phyloP scores from a whole-genome alignment of 2,113 vertebrate genomes.

The Polypterus senegalus region DNA sequence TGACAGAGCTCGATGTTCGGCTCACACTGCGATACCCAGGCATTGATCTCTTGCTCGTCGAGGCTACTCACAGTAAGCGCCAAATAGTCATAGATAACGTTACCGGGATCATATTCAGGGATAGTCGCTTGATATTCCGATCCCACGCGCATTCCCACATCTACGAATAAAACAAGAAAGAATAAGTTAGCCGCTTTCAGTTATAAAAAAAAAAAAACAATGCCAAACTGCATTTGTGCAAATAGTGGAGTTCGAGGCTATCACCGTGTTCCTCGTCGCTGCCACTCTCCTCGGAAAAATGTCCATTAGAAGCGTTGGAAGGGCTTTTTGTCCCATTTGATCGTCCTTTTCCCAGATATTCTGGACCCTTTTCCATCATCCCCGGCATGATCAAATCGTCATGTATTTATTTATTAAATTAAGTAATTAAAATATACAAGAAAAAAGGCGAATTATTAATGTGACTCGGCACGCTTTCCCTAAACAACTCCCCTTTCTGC shows the following conservation, averaged over 20 bases:
- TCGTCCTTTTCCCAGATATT: slow-evolving; percentile 71
- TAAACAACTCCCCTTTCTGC: slow-evolving; percentile 23
- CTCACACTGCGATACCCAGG: too few relatives aligned
- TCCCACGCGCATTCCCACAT: slow-evolving; percentile 95
- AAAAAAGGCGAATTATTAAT: slow-evolving; percentile 14
- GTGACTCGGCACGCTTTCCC: slow-evolving; percentile 7
- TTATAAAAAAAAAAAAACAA: background rate
- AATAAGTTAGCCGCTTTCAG: slow-evolving; percentile 3
- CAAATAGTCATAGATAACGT: slow-evolving; percentile 3
- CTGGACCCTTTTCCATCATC: slow-evolving; percentile 84
- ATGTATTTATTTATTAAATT: slow-evolving; percentile 1
- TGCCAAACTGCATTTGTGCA: slow-evolving; percentile 1
- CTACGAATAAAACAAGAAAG: slow-evolving; percentile 45
- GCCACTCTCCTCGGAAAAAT: slow-evolving; percentile 78
- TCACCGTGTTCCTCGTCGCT: slow-evolving; percentile 87
- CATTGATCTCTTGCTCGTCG: too few relatives aligned
- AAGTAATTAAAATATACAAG: slow-evolving; percentile 12
- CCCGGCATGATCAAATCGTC: slow-evolving; percentile 61
- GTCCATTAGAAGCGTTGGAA: slow-evolving; percentile 73
- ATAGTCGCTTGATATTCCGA: slow-evolving; percentile 85
- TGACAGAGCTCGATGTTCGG: too few relatives aligned
- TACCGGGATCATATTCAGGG: slow-evolving; percentile 85
- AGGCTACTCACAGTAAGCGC: background rate
- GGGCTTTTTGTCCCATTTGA: slow-evolving; percentile 77
- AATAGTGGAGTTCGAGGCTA: slow-evolving; percentile 59